Evolutionary conservation across 1,140 invertebrate genomes (phyloP).

Genomic region (Mizuhopecten yessoensis): DNA sequence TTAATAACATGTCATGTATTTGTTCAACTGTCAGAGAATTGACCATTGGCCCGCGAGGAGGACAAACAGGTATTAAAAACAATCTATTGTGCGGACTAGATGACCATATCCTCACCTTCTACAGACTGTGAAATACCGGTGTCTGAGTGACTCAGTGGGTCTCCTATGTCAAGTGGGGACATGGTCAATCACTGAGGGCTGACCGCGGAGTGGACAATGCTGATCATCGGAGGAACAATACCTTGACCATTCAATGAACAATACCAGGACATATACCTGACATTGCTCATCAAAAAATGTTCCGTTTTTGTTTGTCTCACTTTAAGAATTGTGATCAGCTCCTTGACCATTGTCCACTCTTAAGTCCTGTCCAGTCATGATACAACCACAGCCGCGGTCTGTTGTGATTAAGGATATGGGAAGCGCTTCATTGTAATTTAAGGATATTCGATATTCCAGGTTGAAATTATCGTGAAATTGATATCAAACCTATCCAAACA

Average conservation of each 20-base stretch:
- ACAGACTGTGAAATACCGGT: background rate
- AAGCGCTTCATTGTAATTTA: background rate
- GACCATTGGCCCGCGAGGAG: background rate
- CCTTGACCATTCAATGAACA: background rate
- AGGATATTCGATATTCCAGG: background rate
- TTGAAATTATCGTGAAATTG: background rate
- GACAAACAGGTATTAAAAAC: slow-evolving; percentile 39
- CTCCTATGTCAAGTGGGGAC: slow-evolving; percentile 31
- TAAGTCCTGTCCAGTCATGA: slow-evolving; percentile 11
- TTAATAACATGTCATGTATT: slow-evolving; percentile 24
- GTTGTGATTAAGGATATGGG: slow-evolving; percentile 3
- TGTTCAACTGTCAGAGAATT: slow-evolving; percentile 11
- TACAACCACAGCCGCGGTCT: background rate
- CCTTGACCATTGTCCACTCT: background rate
- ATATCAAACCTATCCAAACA: background rate
- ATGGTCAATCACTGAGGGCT: background rate
- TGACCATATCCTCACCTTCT: slow-evolving; percentile 37
- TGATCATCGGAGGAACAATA: background rate
- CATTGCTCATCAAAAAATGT: slow-evolving; percentile 23
- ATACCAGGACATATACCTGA: background rate
- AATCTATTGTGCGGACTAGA: background rate
- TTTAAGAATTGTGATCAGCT: background rate
- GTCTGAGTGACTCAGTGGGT: background rate
- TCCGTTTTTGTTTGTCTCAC: background rate
- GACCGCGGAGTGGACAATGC: slow-evolving; percentile 3